phyloP scores from a whole-genome alignment of 2,113 vertebrate species.

The Halichoerus grypus region DNA sequence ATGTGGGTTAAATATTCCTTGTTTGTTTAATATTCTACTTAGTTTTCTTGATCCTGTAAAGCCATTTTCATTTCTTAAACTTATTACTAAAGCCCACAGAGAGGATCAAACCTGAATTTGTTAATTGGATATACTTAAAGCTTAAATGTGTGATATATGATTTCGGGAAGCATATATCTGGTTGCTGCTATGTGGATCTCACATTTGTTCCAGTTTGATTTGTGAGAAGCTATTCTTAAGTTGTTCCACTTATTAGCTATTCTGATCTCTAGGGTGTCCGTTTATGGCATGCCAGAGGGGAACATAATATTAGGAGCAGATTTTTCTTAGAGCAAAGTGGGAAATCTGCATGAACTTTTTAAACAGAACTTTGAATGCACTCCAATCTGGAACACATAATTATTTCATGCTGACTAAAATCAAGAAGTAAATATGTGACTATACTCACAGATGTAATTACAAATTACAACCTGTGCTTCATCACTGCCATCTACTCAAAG shows the following conservation, averaged over 20 bases:
- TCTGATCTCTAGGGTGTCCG: slow-evolving; percentile 58
- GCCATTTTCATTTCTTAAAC: slow-evolving; percentile 81
- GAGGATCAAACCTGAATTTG: slow-evolving; percentile 81
- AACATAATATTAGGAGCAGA: background rate
- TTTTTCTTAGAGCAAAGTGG: slow-evolving; percentile 43
- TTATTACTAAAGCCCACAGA: slow-evolving; percentile 76
- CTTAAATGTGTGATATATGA: slow-evolving; percentile 64
- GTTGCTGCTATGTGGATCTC: slow-evolving; percentile 57
- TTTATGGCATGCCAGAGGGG: slow-evolving; percentile 15
- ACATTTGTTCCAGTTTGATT: slow-evolving; percentile 1
- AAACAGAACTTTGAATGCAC: slow-evolving; percentile 48
- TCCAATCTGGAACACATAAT: slow-evolving; percentile 65
- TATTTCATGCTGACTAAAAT: slow-evolving; percentile 68
- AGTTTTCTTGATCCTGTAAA: slow-evolving; percentile 66
- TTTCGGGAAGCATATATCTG: slow-evolving; percentile 75
- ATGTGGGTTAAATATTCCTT: background rate
- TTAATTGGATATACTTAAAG: slow-evolving; percentile 17
- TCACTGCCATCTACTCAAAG: background rate
- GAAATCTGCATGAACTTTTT: slow-evolving; percentile 66
- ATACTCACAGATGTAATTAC: slow-evolving; percentile 44
- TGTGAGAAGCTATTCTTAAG: slow-evolving; percentile 39
- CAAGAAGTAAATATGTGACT: slow-evolving; percentile 65
- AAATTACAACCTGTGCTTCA: slow-evolving; percentile 59
- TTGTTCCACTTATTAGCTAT: slow-evolving; percentile 57
- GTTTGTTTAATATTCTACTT: slow-evolving; percentile 54